A percentile compares a stretch with the other conserved stretches of the same genome.
Evolutionary conservation across 2,888 invertebrate species (phyloP).

Genomic region (Dynastes hyllus): DNA sequence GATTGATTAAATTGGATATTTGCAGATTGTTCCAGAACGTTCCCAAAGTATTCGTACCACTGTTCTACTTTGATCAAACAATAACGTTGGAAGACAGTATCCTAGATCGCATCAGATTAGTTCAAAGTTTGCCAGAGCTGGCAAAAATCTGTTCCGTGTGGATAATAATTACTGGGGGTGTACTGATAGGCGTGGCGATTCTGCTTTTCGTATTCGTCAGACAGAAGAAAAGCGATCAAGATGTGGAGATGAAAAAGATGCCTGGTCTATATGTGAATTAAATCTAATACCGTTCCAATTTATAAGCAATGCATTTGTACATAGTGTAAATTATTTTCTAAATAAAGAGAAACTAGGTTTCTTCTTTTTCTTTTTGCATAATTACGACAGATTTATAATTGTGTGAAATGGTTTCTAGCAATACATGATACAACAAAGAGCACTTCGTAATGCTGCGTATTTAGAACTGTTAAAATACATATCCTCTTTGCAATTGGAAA

Average conservation of each 20-base stretch:
- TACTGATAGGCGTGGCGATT: conserved; percentile 49
- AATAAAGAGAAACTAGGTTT: conserved; percentile 23
- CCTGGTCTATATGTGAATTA: conserved; percentile 8
- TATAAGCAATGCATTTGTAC: conserved; percentile 17
- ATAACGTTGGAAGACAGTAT: conserved; percentile 54
- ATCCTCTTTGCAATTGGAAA: too few relatives aligned
- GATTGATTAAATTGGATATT: conserved; percentile 32
- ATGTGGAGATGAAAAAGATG: conserved; percentile 28
- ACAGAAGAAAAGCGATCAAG: conserved; percentile 34
- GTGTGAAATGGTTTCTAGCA: background rate
- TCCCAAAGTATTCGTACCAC: conserved; percentile 48
- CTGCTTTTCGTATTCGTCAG: conserved; percentile 49
- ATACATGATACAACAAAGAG: background rate
- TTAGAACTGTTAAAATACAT: too few relatives aligned
- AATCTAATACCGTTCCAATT: background rate
- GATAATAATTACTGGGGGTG: conserved; percentile 47
- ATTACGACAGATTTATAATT: background rate
- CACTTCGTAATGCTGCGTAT: background rate
- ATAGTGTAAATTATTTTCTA: conserved; percentile 36
- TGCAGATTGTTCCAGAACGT: conserved; percentile 44
- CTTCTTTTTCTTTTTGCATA: background rate
- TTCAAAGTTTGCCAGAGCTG: conserved; percentile 56
- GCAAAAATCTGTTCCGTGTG: conserved; percentile 45
- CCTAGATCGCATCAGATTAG: conserved; percentile 51
- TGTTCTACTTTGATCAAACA: conserved; percentile 58